Conservation (phyloP, 2,113 vertebrate species). For the Serinus canaria region DNA sequence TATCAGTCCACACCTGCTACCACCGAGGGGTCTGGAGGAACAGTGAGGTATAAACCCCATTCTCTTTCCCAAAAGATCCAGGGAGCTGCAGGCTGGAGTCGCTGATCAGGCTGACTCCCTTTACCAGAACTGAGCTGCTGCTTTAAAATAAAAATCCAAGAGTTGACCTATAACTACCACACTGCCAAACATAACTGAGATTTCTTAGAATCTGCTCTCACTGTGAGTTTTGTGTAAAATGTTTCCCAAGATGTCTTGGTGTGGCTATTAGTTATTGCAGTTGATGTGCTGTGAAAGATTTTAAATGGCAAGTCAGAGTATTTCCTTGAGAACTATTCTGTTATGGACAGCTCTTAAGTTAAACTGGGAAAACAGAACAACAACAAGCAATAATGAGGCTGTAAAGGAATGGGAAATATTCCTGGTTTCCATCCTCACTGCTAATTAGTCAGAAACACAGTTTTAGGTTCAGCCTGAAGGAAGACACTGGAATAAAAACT, state of each 20-base stretch:
- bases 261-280: neutral
- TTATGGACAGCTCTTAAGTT: neutral
- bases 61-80: neutral
- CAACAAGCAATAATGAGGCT: neutral
- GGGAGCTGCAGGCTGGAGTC: neutral
- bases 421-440: neutral
- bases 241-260: neutral
- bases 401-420: neutral
- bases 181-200: constrained; percentile 5
- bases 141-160: neutral
- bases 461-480: neutral
- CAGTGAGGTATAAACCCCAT: neutral
- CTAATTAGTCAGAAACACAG: neutral
- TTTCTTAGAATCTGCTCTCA: neutral
- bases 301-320: neutral
- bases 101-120: neutral
- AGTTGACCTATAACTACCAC: neutral
- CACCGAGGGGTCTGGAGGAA: neutral
- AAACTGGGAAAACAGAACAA: neutral
- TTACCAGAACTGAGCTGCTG: neutral
- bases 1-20: neutral
- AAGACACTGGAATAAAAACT: neutral
- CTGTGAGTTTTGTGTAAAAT: neutral
- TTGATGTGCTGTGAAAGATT: neutral
- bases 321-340: neutral